Evolutionary conservation across 2,888 invertebrate species (phyloP).

Genomic region (Dasypolia templi): DNA sequence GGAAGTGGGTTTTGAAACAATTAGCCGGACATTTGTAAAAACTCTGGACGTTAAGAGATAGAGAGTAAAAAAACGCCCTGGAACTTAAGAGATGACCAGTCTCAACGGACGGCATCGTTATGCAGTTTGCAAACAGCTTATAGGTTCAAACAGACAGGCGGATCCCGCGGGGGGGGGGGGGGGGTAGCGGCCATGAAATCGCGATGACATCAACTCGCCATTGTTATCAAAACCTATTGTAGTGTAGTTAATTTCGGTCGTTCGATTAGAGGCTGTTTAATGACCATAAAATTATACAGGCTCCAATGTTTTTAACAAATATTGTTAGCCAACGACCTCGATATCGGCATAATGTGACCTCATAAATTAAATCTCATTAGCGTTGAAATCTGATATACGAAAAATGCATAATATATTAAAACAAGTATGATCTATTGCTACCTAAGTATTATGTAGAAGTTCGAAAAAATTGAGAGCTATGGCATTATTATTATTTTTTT

Average conservation of each 20-base stretch:
- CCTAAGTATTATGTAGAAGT: background rate
- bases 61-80: too few species aligned
- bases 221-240: slow-evolving; percentile 11
- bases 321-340: slow-evolving; percentile 3
- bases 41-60: too few species aligned
- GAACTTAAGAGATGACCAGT: too few species aligned
- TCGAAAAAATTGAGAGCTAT: background rate
- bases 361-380: slow-evolving; percentile 35
- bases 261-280: slow-evolving; percentile 8
- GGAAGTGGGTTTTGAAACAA: too few species aligned
- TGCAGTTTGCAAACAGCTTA: too few species aligned
- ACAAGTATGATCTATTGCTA: background rate
- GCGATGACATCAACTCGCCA: background rate
- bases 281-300: slow-evolving; percentile 6
- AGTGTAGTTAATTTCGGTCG: slow-evolving; percentile 1
- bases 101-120: too few species aligned
- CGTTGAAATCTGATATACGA: slow-evolving; percentile 2
- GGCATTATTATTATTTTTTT: too few species aligned
- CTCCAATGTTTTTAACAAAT: slow-evolving; percentile 19
- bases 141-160: background rate
- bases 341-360: slow-evolving; percentile 11
- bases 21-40: too few species aligned
- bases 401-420: background rate
- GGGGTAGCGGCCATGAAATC: slow-evolving; percentile 2
- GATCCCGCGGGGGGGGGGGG: background rate